Base-by-base conservation (phyloP, 2,113 vertebrate genomes). In the Colinus virginianus region DNA sequence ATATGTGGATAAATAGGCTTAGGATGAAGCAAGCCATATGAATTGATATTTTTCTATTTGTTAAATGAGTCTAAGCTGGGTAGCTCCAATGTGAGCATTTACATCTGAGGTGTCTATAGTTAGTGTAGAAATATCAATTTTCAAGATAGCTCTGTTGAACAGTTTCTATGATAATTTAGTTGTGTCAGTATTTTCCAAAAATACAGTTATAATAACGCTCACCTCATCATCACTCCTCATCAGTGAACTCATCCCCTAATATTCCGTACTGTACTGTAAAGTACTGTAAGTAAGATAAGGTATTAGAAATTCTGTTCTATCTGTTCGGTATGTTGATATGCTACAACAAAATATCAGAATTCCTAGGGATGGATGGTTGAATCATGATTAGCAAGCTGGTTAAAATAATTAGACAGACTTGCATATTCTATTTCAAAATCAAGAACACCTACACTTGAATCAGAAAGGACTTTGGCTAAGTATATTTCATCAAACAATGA, bases 391-490 rank as follows among this genome's bases (percentile, higher is more conserved):
- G 6, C 13, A 71, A 20, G 42, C 51, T 9, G 2, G 10, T 45
- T 74, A 26, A 30, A 75, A 11, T 18, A 2, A 71, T 53, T 34
- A 49, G 42, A 59, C 2, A 69, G 30, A 38, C 1, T 36, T 82
- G 70, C 8, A 61, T 16, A 58, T 66, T 51, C 20, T 53, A 4
- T 9, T 51, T 83, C n/a, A 64, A 68, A 92, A n/a, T 55, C 51
- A 91, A 34, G 19, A 51, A 4, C 1, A 28, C 3, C 7, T 61
- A 49, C 48, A 62, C 69, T 83, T 58, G 80, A 69, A 70, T 69
- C 1, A 36, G 42, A 94, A 78, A 43, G 0, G 0, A 6, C 7
- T 88, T 53, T 4, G 1, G 16, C 2, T 4, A 69, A 45, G 15
- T 9, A 36, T 11, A 26, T 13, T 45, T 10, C 51, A 62, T 43